Percentiles rank a stretch among this genome's conserved stretches.
Evolutionary conservation across 2,888 invertebrate genomes (phyloP).

Genomic region (Fabriciana adippe): DNA sequence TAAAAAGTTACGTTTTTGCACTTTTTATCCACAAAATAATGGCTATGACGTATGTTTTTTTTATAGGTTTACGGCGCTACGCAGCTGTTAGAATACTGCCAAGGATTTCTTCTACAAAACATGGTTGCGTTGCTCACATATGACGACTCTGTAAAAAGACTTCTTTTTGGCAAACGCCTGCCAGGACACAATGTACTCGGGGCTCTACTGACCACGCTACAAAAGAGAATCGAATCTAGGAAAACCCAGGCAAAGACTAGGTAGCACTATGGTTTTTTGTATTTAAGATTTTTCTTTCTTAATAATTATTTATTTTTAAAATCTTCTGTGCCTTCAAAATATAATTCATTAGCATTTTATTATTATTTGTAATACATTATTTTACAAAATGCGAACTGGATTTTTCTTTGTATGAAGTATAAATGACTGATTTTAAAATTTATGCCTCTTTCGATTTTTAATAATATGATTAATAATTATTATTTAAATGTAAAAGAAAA

Average conservation of each 20-base stretch:
- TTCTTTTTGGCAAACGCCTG: constrained; percentile 93
- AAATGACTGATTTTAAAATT: too few relatives aligned
- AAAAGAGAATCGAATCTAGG: constrained; percentile 89
- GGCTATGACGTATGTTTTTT: constrained; percentile 13
- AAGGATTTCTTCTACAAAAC: constrained; percentile 94
- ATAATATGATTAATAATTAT: too few relatives aligned
- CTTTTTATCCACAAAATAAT: neutral
- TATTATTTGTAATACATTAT: too few relatives aligned
- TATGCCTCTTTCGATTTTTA: too few relatives aligned
- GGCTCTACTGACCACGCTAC: constrained; percentile 89
- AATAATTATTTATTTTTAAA: constrained; percentile 15
- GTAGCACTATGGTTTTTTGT: constrained; percentile 52
- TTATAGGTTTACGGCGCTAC: constrained; percentile 92
- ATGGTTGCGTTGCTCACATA: constrained; percentile 97
- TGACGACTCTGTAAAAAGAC: constrained; percentile 93
- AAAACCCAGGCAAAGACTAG: constrained; percentile 71
- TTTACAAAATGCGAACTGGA: too few relatives aligned
- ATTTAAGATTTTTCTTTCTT: constrained; percentile 6
- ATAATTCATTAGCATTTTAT: too few relatives aligned
- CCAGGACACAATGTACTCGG: constrained; percentile 95
- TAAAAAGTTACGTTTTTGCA: too few relatives aligned
- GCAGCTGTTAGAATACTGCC: constrained; percentile 93
- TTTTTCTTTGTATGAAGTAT: too few relatives aligned
- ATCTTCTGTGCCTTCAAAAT: constrained; percentile 3
- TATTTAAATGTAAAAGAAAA: too few relatives aligned